Evolutionary conservation across 2,797 vertebrate genomes (phyloP).

Genomic region (Hemibagrus guttatus): DNA sequence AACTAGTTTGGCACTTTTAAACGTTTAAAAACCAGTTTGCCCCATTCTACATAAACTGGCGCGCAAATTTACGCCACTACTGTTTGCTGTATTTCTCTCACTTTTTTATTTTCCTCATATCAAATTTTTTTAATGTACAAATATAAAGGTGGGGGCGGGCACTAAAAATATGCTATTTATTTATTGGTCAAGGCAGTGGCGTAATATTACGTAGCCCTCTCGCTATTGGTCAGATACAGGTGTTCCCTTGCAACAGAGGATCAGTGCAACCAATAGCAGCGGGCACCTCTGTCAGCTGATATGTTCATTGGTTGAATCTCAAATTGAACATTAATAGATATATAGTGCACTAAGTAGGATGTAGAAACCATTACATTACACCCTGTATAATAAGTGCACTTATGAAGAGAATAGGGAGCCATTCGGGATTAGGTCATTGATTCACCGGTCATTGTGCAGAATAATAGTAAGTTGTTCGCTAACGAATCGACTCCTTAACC

Average conservation of each 20-base stretch:
- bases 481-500: background rate
- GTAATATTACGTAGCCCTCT: conserved; percentile 68
- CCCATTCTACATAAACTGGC: background rate
- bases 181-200: conserved; percentile 67
- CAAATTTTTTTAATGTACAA: background rate
- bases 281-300: conserved; percentile 65
- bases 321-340: background rate
- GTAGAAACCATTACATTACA: background rate
- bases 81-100: background rate
- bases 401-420: background rate
- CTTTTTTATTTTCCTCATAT: background rate
- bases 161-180: accelerated
- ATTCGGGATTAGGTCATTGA: background rate
- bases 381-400: background rate
- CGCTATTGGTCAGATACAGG: conserved; percentile 60
- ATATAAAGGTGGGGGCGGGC: background rate
- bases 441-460: background rate
- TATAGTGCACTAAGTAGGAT: background rate
- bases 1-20: background rate
- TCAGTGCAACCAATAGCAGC: conserved; percentile 64
- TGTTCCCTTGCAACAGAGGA: conserved; percentile 5
- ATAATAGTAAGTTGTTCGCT: no score
- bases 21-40: background rate
- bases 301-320: background rate
- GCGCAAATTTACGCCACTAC: background rate